Conservation (phyloP, 2,797 vertebrate species). For the Setipinna tenuifilis region DNA sequence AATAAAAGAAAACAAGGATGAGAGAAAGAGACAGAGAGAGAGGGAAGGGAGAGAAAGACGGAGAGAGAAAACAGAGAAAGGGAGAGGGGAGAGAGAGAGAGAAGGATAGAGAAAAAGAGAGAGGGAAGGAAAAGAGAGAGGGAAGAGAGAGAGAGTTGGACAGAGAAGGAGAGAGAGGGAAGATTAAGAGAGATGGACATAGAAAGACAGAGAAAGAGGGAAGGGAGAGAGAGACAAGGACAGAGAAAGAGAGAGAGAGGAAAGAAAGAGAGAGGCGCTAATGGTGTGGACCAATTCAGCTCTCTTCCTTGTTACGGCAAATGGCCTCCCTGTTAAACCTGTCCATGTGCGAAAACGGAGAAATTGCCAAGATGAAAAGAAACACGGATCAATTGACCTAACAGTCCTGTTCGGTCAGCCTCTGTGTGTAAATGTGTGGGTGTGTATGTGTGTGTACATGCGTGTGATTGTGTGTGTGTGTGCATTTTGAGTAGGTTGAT, state of each 20-base stretch:
- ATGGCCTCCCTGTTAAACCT: constrained; percentile 52
- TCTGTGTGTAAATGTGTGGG: not conserved
- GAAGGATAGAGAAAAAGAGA: not conserved
- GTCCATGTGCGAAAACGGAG: constrained; percentile 49
- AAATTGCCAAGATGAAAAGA: constrained; percentile 63
- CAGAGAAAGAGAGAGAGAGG: constrained; percentile 4
- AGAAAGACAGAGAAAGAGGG: constrained; percentile 25
- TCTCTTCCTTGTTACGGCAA: constrained; percentile 58
- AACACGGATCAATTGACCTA: constrained; percentile 72
- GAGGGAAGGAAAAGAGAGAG: constrained; percentile 22
- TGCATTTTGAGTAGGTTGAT: constrained; percentile 65
- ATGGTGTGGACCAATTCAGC: constrained; percentile 42
- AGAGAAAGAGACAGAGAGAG: not conserved
- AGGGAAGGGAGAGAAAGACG: constrained; percentile 23
- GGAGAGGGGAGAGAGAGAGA: not conserved
- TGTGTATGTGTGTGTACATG: constrained; percentile 62
- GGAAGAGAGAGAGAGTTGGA: too few relatives aligned
- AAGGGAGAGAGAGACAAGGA: not conserved
- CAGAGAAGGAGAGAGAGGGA: not conserved
- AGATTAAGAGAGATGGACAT: too few relatives aligned
- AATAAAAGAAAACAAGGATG: not conserved
- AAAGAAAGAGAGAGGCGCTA: constrained; percentile 8
- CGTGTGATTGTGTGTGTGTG: constrained; percentile 57
- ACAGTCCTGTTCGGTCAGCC: constrained; percentile 69
- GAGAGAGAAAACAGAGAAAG: not conserved